Base-by-base conservation (phyloP, 37 sponge, comb jelly and placozoan species). In the Haliclona indistincta region DNA sequence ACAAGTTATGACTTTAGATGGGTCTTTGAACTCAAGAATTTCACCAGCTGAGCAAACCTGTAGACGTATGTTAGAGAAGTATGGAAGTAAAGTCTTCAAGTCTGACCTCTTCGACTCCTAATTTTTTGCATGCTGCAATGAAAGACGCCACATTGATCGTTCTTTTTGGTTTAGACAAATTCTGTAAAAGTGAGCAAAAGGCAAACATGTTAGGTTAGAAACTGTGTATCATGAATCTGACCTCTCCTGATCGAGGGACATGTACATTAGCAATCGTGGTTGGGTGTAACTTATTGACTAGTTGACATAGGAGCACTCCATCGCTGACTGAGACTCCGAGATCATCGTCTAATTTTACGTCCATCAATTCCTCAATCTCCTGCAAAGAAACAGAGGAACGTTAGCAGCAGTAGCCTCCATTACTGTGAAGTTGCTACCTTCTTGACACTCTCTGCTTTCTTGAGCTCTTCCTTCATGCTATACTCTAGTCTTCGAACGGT, bases 1-100 rank as follows among this genome's bases (percentile, higher is more conserved):
- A 55, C 85, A 84, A 3, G 70, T 70, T 10, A 76, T 51, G 26
- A 90, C 81, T 64, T 75, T 76, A 33, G 84, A 43, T 1, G 91
- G 91, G 38, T 90, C 85, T 54, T 77, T 84, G 35, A 74, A 32
- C n/a, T 84, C 85, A n/a, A 81, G 62, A 23, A 90, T 84, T 62
- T 90, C 91, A 56, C 91, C 85, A n/a, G 85, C 82, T 6, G 85
- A 81, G 29, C 85, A 84, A 17, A 84, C 51, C 91, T 90, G 67
- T 28, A 43, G 13, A 47, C 15, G 51, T 47, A 47, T 47, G 51
- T 47, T 17, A 10, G 15, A 47, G 51, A 47, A 17, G 51, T n/a
- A n/a, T 47, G 51, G 13, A 47, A 47, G 51, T 47, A 47, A 10
- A 47, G 17, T 10, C 15, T 20, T 61, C 17, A 61, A 38, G 38